A percentile compares a stretch with the other conserved stretches of the same genome.
Evolutionary conservation across 2,113 vertebrate genomes (phyloP).

Genomic region (Melanotaenia duboulayi): DNA sequence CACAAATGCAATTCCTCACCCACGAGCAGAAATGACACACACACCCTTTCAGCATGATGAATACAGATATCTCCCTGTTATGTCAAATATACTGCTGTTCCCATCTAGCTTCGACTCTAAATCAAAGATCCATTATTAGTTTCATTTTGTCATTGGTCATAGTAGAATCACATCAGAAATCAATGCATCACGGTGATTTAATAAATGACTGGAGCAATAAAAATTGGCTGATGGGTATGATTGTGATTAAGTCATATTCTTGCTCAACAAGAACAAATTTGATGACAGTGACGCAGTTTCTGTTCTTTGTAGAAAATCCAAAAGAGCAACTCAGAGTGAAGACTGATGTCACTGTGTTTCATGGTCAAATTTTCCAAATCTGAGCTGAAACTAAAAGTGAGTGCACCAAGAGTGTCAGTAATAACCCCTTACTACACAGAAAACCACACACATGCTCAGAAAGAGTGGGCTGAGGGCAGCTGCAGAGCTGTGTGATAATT

Average conservation of each 20-base stretch:
- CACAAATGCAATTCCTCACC: constrained; percentile 46
- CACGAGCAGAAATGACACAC: constrained; percentile 38
- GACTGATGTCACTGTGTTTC: neutral
- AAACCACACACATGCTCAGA: neutral
- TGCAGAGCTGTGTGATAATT: constrained; percentile 12
- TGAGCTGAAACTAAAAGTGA: neutral
- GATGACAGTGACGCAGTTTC: constrained; percentile 11
- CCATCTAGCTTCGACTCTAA: constrained; percentile 47
- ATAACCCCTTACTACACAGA: constrained; percentile 5
- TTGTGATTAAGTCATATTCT: constrained; percentile 46
- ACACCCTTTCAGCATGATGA: constrained; percentile 34
- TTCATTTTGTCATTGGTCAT: constrained; percentile 59
- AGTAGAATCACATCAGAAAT: constrained; percentile 56
- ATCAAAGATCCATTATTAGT: constrained; percentile 69
- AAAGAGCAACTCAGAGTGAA: constrained; percentile 15
- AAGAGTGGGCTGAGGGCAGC: constrained; percentile 15
- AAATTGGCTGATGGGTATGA: constrained; percentile 51
- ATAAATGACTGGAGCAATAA: constrained; percentile 57
- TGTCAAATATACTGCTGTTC: constrained; percentile 53
- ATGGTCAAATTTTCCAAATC: constrained; percentile 4
- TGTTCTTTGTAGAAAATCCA: constrained; percentile 15
- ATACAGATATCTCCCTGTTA: constrained; percentile 63
- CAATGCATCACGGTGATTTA: constrained; percentile 44
- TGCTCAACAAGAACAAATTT: constrained; percentile 30
- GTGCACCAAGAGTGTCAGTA: neutral